phyloP scores from a whole-genome alignment of 2,113 vertebrate genomes.

The Pimephales promelas region DNA sequence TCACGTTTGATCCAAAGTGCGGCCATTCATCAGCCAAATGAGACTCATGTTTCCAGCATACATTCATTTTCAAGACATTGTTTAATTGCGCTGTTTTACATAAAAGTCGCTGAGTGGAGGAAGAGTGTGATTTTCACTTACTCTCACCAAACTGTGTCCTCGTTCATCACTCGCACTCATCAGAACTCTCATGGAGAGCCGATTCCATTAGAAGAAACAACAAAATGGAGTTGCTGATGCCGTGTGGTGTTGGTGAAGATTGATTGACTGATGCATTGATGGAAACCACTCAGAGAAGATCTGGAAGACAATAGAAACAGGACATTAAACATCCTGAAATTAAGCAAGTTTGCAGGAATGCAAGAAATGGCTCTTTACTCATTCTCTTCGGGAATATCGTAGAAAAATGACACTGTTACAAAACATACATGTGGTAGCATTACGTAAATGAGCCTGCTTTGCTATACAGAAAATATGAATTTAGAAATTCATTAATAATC shows the following conservation, averaged over 20 bases:
- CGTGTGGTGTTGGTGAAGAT: slow-evolving; percentile 20
- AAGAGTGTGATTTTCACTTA: slow-evolving; percentile 64
- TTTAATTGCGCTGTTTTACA: slow-evolving; percentile 69
- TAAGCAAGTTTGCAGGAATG: slow-evolving; percentile 1
- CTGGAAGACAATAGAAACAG: slow-evolving; percentile 24
- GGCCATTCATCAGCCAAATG: slow-evolving; percentile 68
- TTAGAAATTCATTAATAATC: not conserved
- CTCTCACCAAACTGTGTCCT: slow-evolving; percentile 54
- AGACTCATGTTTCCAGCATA: slow-evolving; percentile 62
- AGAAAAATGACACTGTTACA: not conserved
- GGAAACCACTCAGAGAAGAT: not conserved
- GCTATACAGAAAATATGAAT: not conserved
- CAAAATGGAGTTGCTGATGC: slow-evolving; percentile 36
- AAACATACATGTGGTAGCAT: not conserved
- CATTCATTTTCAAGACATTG: slow-evolving; percentile 66
- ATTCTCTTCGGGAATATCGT: not conserved
- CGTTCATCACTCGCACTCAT: slow-evolving; percentile 56
- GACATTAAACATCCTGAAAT: slow-evolving; percentile 31
- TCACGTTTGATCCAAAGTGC: not conserved
- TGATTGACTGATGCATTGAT: slow-evolving; percentile 28
- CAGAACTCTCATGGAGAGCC: slow-evolving; percentile 28
- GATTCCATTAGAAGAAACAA: slow-evolving; percentile 29
- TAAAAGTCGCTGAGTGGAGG: slow-evolving; percentile 72
- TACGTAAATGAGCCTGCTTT: not conserved
- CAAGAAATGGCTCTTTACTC: not conserved